These are phyloP conservation scores for Holothuria leucospilota DNA, from an alignment of 53 echinoderm and acorn worm species.

Conservation along the genomic window DNA sequence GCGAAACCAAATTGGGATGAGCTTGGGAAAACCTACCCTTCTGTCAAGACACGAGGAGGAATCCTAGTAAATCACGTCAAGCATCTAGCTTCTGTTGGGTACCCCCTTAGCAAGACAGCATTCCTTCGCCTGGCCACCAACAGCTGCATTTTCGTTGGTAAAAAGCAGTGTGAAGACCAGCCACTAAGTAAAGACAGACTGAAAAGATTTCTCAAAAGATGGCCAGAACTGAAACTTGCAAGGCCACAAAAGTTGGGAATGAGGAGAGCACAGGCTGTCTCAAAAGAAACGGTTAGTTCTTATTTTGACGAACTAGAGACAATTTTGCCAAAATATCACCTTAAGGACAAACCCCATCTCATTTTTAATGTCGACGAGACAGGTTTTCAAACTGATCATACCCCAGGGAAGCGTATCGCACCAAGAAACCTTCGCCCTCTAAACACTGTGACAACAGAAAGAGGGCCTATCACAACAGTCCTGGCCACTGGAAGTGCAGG, in stretches of 20 bases:
- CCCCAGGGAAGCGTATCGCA: too few species aligned
- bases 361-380: too few species aligned
- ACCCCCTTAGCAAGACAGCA: background rate
- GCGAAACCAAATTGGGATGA: background rate
- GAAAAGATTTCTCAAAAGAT: background rate
- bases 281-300: too few species aligned
- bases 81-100: background rate
- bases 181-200: background rate
- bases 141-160: background rate
- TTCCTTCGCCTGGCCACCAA: background rate
- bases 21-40: background rate
- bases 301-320: too few species aligned
- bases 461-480: too few species aligned
- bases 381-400: too few species aligned
- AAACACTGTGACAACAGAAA: too few species aligned
- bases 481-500: too few species aligned
- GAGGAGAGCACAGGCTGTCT: too few species aligned
- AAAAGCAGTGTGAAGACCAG: background rate
- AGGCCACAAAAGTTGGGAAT: background rate
- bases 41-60: background rate
- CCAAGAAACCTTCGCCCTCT: too few species aligned
- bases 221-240: background rate
- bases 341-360: too few species aligned
- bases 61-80: background rate
- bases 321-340: too few species aligned